These are phyloP conservation scores for Papilio polyxenes DNA, from an alignment of 1,140 invertebrate genomes.

Conservation along the genomic window DNA sequence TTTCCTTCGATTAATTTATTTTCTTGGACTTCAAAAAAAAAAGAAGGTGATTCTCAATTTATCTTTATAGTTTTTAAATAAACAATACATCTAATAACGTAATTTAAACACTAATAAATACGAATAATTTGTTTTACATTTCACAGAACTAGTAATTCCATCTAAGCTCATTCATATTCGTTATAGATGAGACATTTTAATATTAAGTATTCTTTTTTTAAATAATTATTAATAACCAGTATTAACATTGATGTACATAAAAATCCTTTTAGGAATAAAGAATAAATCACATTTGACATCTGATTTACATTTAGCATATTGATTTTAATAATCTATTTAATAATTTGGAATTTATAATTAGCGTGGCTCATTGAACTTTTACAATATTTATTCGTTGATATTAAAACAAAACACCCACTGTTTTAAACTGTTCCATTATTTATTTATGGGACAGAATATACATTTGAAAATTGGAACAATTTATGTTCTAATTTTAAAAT, in stretches of 20 bases:
- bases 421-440: conserved; percentile 4
- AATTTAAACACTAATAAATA: background rate
- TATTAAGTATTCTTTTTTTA: background rate
- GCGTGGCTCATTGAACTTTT: conserved; percentile 34
- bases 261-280: conserved; percentile 30
- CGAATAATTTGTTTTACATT: background rate
- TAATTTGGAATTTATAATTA: conserved; percentile 38
- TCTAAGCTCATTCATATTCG: background rate
- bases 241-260: background rate
- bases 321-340: conserved; percentile 40
- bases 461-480: background rate
- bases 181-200: background rate
- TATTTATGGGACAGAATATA: conserved; percentile 15
- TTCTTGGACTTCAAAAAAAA: background rate
- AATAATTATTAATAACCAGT: conserved; percentile 14
- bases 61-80: background rate
- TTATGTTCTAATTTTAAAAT: background rate
- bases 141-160: background rate
- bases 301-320: conserved; percentile 30
- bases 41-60: too few relatives aligned
- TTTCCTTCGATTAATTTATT: background rate
- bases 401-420: conserved; percentile 29
- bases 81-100: background rate
- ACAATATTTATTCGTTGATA: conserved; percentile 22
- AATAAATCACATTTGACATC: conserved; percentile 39